Conservation (phyloP, 2,113 vertebrate species). For the Haemorhous mexicanus region DNA sequence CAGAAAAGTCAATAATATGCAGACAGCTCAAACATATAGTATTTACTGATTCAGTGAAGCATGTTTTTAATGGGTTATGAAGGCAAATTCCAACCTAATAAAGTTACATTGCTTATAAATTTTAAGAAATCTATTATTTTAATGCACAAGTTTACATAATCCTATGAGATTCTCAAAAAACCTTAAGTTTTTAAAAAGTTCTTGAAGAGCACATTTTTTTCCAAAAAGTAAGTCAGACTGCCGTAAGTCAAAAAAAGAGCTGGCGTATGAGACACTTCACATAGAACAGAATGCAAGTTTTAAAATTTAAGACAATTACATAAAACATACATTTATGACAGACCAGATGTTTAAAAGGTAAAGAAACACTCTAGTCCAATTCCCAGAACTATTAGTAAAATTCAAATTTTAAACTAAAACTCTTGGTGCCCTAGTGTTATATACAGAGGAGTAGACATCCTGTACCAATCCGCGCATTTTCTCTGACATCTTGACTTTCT, state of each 20-base stretch:
- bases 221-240: not conserved
- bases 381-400: not conserved
- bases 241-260: not conserved
- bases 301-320: not conserved
- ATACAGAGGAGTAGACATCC: not conserved
- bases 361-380: not conserved
- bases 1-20: slow-evolving; percentile 24
- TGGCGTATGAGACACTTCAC: not conserved
- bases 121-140: not conserved
- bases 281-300: not conserved
- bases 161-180: not conserved
- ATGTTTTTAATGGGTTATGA: not conserved
- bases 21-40: slow-evolving; percentile 20
- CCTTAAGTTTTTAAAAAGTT: not conserved
- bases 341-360: not conserved
- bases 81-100: not conserved
- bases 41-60: slow-evolving; percentile 23
- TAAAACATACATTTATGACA: not conserved
- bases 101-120: not conserved
- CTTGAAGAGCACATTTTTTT: not conserved
- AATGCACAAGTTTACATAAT: not conserved
- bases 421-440: not conserved
- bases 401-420: not conserved
- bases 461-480: not conserved
- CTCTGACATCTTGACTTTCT: not conserved